Evolutionary conservation across 2,797 vertebrate genomes (phyloP).

Genomic region (Brachyalestes nurse): DNA sequence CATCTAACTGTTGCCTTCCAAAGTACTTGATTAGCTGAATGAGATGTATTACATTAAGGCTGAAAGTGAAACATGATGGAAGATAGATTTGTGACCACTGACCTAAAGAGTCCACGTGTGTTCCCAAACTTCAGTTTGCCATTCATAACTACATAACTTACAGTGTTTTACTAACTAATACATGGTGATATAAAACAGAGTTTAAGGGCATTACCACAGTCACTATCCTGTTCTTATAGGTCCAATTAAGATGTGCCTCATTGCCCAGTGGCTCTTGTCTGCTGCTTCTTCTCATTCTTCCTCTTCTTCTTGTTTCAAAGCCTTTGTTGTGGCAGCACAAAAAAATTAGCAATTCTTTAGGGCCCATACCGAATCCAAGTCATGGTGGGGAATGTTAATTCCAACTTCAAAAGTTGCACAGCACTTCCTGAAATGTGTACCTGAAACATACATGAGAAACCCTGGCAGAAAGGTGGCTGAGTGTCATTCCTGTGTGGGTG

Average conservation of each 20-base stretch:
- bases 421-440: constrained; percentile 13
- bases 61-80: too few species aligned
- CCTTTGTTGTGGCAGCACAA: constrained; percentile 6
- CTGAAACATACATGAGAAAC: constrained; percentile 8
- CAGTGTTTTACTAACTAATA: neutral
- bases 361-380: neutral
- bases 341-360: constrained; percentile 24
- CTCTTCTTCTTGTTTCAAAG: constrained; percentile 1
- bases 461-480: constrained; percentile 25
- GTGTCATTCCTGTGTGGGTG: constrained; percentile 37
- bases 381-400: constrained; percentile 18
- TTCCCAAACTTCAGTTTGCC: neutral
- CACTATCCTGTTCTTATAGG: constrained; percentile 39
- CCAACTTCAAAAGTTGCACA: constrained; percentile 20
- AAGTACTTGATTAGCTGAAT: too few species aligned
- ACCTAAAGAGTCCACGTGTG: neutral
- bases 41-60: too few species aligned
- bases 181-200: neutral
- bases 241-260: constrained; percentile 41
- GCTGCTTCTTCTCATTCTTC: neutral
- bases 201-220: constrained; percentile 7
- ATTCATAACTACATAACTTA: neutral
- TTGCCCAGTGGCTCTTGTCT: neutral
- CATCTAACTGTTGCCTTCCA: too few species aligned
- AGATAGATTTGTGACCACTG: too few species aligned